Evolutionary conservation across 2,113 vertebrate genomes (phyloP).

Genomic region (Myotis brandtii): DNA sequence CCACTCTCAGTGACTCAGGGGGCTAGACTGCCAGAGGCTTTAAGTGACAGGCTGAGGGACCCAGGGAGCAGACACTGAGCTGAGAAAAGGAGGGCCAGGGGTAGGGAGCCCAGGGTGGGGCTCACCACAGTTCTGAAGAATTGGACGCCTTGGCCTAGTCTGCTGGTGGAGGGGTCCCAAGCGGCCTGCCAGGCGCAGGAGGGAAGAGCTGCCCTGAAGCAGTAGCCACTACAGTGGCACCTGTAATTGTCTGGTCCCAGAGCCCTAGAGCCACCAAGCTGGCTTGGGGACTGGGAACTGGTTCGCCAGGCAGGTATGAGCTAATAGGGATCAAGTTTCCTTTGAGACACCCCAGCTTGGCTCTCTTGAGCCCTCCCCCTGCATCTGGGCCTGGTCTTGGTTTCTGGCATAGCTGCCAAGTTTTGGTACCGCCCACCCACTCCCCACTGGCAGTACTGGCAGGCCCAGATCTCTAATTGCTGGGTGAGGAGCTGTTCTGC

Average conservation of each 20-base stretch:
- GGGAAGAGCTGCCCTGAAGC: background rate
- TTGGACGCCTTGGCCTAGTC: background rate
- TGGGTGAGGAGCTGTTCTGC: slow-evolving; percentile 73
- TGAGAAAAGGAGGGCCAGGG: background rate
- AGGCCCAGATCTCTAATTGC: slow-evolving; percentile 75
- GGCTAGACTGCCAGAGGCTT: background rate
- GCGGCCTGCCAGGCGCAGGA: background rate
- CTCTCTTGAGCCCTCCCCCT: slow-evolving; percentile 1
- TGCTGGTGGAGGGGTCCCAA: background rate
- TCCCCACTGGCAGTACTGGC: slow-evolving; percentile 72
- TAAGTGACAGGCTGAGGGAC: background rate
- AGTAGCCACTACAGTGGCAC: background rate
- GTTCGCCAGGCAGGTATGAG: slow-evolving; percentile 66
- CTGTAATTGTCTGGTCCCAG: slow-evolving; percentile 34
- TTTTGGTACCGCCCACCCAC: slow-evolving; percentile 83
- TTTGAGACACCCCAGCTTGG: background rate
- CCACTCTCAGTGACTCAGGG: background rate
- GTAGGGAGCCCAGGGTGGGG: background rate
- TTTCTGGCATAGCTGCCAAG: slow-evolving; percentile 85
- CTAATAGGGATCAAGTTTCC: slow-evolving; percentile 53
- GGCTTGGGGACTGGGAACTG: slow-evolving; percentile 70
- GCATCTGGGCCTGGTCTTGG: slow-evolving; percentile 74
- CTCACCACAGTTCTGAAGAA: background rate
- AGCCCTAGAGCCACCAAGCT: slow-evolving; percentile 69
- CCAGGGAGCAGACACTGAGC: background rate